Base-by-base conservation (phyloP, 2,797 vertebrate species). In the Enteromius mattozi region DNA sequence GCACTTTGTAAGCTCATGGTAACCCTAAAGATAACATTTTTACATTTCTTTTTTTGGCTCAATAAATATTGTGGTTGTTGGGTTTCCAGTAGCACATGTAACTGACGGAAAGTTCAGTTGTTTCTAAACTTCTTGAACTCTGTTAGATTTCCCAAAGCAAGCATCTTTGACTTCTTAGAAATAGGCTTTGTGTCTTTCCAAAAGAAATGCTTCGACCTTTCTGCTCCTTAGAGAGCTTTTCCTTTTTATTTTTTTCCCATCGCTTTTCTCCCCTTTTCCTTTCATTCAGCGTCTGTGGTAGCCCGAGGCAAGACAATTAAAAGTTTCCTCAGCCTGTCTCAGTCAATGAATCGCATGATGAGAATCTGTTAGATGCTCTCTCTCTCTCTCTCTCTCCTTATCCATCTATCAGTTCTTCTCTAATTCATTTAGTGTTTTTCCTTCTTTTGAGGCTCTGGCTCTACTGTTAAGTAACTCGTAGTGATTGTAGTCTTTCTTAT, bases 261-360 rank as follows among this genome's bases (percentile, higher is more conserved):
- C 27, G 3, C 65, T 78, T 74, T 86, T 51, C 49, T 47, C 27
- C 42, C 24, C 63, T 65, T 85, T 61, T 71, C 66, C 16, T 24
- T 89, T 79, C 79, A 78, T 88, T 86, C 65, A 24, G n/a, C 13
- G 16, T 77, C 65, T 42, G 76, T 83, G 84, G 77, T 78, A 80
- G 74, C 90, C 90, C 0, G 75, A 85, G 90, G 94, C 91, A 85
- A 83, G 92, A 93, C 91, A 94, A 93, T 93, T 94, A 94, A 93
- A 94, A 92, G 90, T 92, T 94, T 92, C 87, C 83, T 87, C 81
- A 88, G 86, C 91, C 78, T 93, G 91, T 94, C 89, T 93, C 91
- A 90, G 84, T 90, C 92, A 93, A 80, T 93, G 92, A 94, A 88
- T 91, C 89, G 90, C 87, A 89, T 93, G 90, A 94, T 93, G 92